Percentiles rank a stretch among this genome's conserved stretches.
These are phyloP conservation scores for Melinopterus prodromus DNA, from an alignment of 2,888 invertebrate species.

Conservation along the genomic window DNA sequence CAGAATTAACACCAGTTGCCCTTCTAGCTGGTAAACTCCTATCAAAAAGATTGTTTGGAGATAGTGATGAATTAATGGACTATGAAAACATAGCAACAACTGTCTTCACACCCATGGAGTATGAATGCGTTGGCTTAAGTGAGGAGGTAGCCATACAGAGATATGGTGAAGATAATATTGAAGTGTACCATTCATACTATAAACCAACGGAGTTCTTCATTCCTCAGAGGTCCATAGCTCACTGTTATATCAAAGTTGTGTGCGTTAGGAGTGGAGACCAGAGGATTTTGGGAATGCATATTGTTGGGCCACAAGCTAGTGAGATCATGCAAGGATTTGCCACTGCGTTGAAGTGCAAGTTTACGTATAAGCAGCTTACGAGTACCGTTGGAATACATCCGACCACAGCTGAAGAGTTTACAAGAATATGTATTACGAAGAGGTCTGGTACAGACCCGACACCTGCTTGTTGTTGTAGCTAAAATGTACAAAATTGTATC, in stretches of 20 bases:
- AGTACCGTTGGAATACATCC: slow-evolving; percentile 93
- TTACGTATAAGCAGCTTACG: slow-evolving; percentile 81
- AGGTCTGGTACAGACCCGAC: slow-evolving; percentile 88
- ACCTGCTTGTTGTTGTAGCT: slow-evolving; percentile 95
- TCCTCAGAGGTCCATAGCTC: slow-evolving; percentile 84
- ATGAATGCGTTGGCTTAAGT: slow-evolving; percentile 90
- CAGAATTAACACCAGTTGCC: slow-evolving; percentile 97
- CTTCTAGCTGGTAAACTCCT: slow-evolving; percentile 89
- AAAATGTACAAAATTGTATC: slow-evolving; percentile 54
- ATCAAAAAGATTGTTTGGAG: slow-evolving; percentile 76
- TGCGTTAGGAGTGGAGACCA: slow-evolving; percentile 73
- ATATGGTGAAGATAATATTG: slow-evolving; percentile 81
- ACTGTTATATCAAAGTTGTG: slow-evolving; percentile 92
- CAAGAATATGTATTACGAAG: slow-evolving; percentile 88
- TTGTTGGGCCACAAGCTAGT: slow-evolving; percentile 90
- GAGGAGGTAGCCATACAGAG: slow-evolving; percentile 81
- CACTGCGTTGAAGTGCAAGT: slow-evolving; percentile 83
- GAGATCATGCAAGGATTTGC: slow-evolving; percentile 96
- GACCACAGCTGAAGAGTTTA: slow-evolving; percentile 92
- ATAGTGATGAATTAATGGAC: slow-evolving; percentile 72
- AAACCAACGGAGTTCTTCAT: slow-evolving; percentile 96
- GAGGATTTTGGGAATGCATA: slow-evolving; percentile 87
- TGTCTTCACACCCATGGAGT: slow-evolving; percentile 95
- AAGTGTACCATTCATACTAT: slow-evolving; percentile 93
- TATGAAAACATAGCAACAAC: slow-evolving; percentile 92